phyloP scores from a whole-genome alignment of 1,140 invertebrate species.

The Spodoptera frugiperda region DNA sequence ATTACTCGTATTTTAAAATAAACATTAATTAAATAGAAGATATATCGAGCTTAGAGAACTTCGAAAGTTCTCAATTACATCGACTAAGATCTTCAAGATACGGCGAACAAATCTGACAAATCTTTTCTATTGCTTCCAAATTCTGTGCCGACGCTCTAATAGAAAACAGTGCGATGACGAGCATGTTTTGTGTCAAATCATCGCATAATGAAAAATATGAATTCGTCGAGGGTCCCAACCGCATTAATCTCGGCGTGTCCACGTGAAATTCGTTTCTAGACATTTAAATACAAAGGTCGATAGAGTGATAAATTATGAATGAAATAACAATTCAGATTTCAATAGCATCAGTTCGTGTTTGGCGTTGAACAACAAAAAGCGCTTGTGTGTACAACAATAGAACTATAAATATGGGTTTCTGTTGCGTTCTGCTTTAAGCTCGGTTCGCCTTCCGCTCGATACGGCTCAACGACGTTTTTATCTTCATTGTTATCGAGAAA shows the following conservation, averaged over 20 bases:
- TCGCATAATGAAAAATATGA: conserved; percentile 75
- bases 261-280: conserved; percentile 67
- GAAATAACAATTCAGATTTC: conserved; percentile 74
- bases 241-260: conserved; percentile 72
- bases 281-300: conserved; percentile 79
- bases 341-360: conserved; percentile 72
- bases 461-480: conserved; percentile 63
- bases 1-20: conserved; percentile 36
- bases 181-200: conserved; percentile 76
- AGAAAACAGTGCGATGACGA: conserved; percentile 69
- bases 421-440: conserved; percentile 67
- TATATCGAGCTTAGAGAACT: not conserved
- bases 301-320: conserved; percentile 81
- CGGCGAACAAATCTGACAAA: not conserved
- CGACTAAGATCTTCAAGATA: not conserved
- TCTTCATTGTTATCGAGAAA: conserved; percentile 64
- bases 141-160: conserved; percentile 59
- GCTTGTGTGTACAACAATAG: conserved; percentile 73
- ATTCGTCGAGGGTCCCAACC: conserved; percentile 56
- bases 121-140: conserved; percentile 51
- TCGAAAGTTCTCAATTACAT: conserved; percentile 14
- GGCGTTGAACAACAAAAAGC: conserved; percentile 68
- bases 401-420: conserved; percentile 76
- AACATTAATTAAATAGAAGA: conserved; percentile 36
- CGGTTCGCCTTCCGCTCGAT: conserved; percentile 64